phyloP scores from a whole-genome alignment of 2,888 invertebrate species.

The Ceramica pisi region DNA sequence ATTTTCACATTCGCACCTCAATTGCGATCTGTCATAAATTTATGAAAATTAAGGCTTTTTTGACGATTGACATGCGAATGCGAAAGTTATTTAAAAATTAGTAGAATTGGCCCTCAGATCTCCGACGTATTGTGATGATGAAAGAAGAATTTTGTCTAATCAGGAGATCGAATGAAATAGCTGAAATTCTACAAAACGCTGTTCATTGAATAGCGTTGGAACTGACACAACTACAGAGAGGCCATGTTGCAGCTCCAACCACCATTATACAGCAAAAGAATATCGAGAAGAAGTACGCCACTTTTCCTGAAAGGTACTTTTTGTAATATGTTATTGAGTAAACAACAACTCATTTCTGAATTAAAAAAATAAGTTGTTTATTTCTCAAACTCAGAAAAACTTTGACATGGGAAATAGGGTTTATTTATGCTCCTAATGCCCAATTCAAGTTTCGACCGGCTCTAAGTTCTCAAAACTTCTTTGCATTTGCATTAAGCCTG shows the following conservation, averaged over 20 bases:
- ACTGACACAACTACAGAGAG: conserved; percentile 20
- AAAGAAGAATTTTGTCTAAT: conserved; percentile 14
- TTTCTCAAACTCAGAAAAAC: not conserved
- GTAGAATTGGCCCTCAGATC: too few species aligned
- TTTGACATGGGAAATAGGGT: too few species aligned
- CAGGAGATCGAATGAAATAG: not conserved
- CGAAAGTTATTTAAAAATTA: too few species aligned
- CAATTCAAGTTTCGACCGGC: too few species aligned
- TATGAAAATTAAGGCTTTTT: too few species aligned
- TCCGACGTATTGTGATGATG: conserved; percentile 3
- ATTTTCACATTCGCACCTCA: too few species aligned
- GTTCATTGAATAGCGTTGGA: not conserved
- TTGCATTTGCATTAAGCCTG: too few species aligned
- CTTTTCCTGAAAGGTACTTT: conserved; percentile 5
- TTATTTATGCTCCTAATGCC: too few species aligned
- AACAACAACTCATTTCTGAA: not conserved
- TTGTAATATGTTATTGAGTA: not conserved
- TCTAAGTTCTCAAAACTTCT: too few species aligned
- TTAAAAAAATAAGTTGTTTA: not conserved
- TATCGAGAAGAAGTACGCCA: not conserved
- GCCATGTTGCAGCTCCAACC: conserved; percentile 6
- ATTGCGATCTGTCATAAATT: too few species aligned
- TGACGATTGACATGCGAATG: too few species aligned
- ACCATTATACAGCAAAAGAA: conserved; percentile 1
- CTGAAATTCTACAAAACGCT: not conserved